Percentiles rank a stretch among this genome's conserved stretches.
phyloP scores from a whole-genome alignment of 2,113 vertebrate species.

The Brienomyrus brachyistius region DNA sequence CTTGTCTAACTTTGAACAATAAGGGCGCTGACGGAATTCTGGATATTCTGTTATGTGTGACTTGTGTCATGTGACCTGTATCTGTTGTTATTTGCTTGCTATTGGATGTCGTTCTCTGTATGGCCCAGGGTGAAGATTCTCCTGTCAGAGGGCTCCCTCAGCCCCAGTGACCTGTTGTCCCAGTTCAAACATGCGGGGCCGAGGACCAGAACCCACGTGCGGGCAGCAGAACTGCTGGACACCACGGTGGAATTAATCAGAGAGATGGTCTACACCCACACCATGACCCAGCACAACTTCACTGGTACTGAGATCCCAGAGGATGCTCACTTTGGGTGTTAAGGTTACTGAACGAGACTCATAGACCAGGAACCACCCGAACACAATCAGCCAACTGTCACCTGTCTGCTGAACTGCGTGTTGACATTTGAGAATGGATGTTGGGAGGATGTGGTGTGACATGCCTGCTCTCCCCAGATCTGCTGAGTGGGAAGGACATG shows the following conservation, averaged over 20 bases:
- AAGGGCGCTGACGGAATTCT: not conserved
- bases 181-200: conserved; percentile 64
- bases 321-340: not conserved
- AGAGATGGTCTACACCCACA: conserved; percentile 69
- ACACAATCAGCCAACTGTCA: not conserved
- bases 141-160: conserved; percentile 53
- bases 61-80: not conserved
- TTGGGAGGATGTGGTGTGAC: not conserved
- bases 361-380: not conserved
- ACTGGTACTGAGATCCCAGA: conserved; percentile 42
- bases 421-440: not conserved
- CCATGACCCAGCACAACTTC: conserved; percentile 46
- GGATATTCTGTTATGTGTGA: not conserved
- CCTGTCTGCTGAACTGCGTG: not conserved
- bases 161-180: conserved; percentile 63
- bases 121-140: conserved; percentile 55
- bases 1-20: not conserved
- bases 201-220: conserved; percentile 52
- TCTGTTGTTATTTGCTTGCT: not conserved
- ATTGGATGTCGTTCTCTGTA: not conserved
- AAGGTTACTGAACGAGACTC: not conserved
- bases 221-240: conserved; percentile 63
- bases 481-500: conserved; percentile 53
- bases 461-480: conserved; percentile 38
- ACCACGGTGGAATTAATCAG: conserved; percentile 68